phyloP scores from a whole-genome alignment of 2,797 vertebrate genomes.

The Gymnoscopelus braueri region DNA sequence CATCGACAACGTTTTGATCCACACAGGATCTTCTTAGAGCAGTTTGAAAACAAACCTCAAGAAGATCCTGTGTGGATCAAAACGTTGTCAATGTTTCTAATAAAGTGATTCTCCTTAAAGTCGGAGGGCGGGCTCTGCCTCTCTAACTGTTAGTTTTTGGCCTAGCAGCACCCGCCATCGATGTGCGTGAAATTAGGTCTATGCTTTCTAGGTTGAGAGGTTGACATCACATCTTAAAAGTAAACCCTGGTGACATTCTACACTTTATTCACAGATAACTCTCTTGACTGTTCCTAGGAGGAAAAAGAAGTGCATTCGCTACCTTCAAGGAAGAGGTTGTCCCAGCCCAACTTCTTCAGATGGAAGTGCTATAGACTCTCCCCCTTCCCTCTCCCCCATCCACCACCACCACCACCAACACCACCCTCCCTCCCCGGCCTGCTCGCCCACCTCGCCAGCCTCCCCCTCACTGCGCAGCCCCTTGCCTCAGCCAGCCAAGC shows the following conservation, averaged over 20 bases:
- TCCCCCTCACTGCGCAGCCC: conserved; percentile 42
- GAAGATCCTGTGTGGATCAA: no score
- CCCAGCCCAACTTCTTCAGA: conserved; percentile 97
- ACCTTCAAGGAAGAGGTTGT: conserved; percentile 97
- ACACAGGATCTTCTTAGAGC: no score
- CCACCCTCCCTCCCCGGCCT: conserved; percentile 52
- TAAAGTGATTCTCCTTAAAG: no score
- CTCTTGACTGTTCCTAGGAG: conserved; percentile 98
- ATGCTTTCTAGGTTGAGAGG: no score
- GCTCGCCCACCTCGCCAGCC: conserved; percentile 49
- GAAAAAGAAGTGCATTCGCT: conserved; percentile 99
- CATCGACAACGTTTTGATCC: no score
- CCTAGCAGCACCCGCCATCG: no score
- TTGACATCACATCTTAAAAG: conserved; percentile 16
- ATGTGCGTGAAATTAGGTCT: no score
- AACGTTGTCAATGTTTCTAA: no score
- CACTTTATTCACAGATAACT: conserved; percentile 94
- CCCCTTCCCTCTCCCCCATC: conserved; percentile 82
- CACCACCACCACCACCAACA: conserved; percentile 58
- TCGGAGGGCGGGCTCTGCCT: no score
- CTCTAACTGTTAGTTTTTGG: no score
- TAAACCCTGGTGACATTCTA: conserved; percentile 81
- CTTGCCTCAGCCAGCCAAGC: conserved; percentile 33
- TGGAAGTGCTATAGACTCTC: conserved; percentile 97
- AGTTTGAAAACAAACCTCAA: no score